Percentiles rank a stretch among this genome's conserved stretches.
phyloP scores from a whole-genome alignment of 2,797 vertebrate genomes.

The Mus spretus region DNA sequence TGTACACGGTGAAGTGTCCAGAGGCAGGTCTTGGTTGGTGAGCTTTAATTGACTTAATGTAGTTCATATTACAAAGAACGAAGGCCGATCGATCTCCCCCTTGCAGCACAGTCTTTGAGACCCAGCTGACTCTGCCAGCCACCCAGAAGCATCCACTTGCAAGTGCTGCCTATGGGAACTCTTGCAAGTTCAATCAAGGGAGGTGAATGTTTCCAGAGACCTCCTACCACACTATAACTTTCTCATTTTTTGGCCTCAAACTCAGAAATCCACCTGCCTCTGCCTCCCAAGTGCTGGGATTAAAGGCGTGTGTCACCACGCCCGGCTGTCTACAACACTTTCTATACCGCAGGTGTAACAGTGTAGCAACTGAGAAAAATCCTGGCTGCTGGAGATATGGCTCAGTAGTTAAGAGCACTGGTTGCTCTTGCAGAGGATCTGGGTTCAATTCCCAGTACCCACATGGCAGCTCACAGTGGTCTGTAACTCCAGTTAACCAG shows the following conservation, averaged over 20 bases:
- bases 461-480: not conserved
- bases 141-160: not conserved
- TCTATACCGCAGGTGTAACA: not conserved
- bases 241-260: too few species aligned
- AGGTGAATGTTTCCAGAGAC: not conserved
- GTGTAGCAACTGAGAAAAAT: not conserved
- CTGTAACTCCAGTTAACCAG: not conserved
- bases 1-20: not conserved
- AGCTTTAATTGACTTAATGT: slow-evolving; percentile 15
- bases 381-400: not conserved
- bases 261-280: too few species aligned
- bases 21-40: not conserved
- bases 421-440: not conserved
- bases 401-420: not conserved
- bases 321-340: not conserved
- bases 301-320: too few species aligned
- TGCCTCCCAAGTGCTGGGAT: too few species aligned
- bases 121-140: not conserved
- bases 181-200: not conserved
- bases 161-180: not conserved
- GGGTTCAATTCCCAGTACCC: not conserved
- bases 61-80: not conserved
- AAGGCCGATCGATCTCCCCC: too few species aligned
- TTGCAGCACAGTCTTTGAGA: not conserved
- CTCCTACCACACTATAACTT: not conserved